phyloP scores from a whole-genome alignment of 2,797 vertebrate genomes.

The Pogonophryne albipinna region DNA sequence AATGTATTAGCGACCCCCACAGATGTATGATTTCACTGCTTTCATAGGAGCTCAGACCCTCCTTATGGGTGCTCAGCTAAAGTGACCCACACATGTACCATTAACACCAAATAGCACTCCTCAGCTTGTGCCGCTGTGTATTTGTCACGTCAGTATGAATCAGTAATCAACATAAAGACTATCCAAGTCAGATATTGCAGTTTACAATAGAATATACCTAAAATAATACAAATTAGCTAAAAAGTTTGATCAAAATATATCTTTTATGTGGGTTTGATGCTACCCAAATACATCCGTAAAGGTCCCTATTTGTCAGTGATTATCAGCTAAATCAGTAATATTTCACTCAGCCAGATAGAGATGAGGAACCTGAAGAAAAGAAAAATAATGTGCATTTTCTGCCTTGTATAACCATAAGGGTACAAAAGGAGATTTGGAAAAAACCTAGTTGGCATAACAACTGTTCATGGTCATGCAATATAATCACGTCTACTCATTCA shows the following conservation, averaged over 20 bases:
- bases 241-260: not conserved
- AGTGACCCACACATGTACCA: too few species aligned
- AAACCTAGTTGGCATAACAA: constrained; percentile 8
- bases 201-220: not conserved
- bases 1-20: too few species aligned
- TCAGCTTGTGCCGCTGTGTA: not conserved
- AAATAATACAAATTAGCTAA: not conserved
- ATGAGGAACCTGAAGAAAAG: not conserved
- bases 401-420: not conserved
- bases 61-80: too few species aligned
- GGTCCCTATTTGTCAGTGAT: not conserved
- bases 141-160: not conserved
- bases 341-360: not conserved
- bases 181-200: not conserved
- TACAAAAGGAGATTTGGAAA: not conserved
- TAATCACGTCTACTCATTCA: constrained; percentile 29
- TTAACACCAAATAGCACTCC: too few species aligned
- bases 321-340: not conserved
- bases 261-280: not conserved
- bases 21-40: too few species aligned
- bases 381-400: not conserved
- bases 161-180: not conserved
- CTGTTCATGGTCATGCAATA: constrained; percentile 6
- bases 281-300: not conserved
- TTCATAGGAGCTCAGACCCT: too few species aligned